A percentile compares a stretch with the other conserved stretches of the same genome.
Conservation (phyloP, 2,113 vertebrate species). For the Hydrochoerus hydrochaeris region DNA sequence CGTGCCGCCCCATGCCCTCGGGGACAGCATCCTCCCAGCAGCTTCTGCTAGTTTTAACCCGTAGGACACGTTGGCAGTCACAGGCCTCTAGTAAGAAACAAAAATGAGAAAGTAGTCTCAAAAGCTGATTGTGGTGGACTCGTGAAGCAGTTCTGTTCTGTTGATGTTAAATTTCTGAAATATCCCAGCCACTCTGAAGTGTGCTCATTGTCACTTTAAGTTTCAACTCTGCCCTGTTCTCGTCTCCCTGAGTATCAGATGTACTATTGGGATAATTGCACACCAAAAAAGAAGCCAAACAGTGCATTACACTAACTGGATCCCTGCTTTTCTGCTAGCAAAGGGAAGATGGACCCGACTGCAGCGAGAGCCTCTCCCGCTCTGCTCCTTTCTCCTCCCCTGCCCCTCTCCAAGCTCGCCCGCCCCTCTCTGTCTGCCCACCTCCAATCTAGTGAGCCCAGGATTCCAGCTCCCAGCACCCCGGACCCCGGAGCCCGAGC, state of each 20-base stretch:
- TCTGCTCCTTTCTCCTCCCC: neutral
- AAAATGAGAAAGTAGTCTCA: conserved; percentile 15
- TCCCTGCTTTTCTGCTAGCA: conserved; percentile 29
- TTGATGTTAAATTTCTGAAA: conserved; percentile 27
- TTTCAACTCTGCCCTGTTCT: conserved; percentile 70
- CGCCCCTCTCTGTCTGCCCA: neutral
- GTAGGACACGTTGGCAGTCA: conserved; percentile 71
- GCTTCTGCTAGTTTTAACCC: conserved; percentile 76
- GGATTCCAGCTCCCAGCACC: conserved; percentile 34
- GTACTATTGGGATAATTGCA: conserved; percentile 84
- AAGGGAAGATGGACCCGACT: neutral
- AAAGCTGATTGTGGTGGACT: conserved; percentile 65
- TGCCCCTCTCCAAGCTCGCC: no score
- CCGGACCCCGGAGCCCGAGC: no score
- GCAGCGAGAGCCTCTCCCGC: neutral
- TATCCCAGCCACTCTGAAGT: conserved; percentile 55
- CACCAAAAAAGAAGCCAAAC: conserved; percentile 85
- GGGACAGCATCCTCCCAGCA: conserved; percentile 68
- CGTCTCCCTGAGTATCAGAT: conserved; percentile 70
- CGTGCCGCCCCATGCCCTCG: conserved; percentile 7
- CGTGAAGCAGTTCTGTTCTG: conserved; percentile 75
- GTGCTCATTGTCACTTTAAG: conserved; percentile 85
- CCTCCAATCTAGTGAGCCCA: neutral
- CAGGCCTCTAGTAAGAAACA: conserved; percentile 62
- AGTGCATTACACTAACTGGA: conserved; percentile 85